phyloP scores from a whole-genome alignment of 2,113 vertebrate genomes.

The Misgurnus mizolepis region DNA sequence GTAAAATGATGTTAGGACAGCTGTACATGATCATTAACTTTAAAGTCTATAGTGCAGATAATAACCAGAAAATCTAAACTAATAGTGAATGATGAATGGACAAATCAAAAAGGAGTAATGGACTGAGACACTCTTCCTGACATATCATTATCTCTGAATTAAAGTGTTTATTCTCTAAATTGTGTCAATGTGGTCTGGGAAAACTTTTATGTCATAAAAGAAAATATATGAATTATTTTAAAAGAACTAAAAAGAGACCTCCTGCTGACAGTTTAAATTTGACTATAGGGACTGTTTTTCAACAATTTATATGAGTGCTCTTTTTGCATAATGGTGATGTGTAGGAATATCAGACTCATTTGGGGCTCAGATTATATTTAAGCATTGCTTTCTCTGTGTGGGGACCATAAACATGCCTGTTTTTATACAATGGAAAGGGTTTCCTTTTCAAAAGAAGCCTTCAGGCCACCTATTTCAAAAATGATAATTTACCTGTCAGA shows the following conservation, averaged over 20 bases:
- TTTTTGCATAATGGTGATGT: slow-evolving; percentile 53
- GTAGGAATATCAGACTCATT: slow-evolving; percentile 38
- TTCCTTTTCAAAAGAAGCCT: slow-evolving; percentile 64
- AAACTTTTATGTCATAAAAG: slow-evolving; percentile 47
- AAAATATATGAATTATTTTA: slow-evolving; percentile 49
- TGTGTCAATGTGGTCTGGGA: slow-evolving; percentile 36
- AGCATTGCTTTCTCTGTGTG: slow-evolving; percentile 66
- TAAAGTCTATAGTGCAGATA: slow-evolving; percentile 41
- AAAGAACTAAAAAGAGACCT: slow-evolving; percentile 36
- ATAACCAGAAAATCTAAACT: slow-evolving; percentile 46
- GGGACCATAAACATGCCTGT: slow-evolving; percentile 61
- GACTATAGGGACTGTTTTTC: slow-evolving; percentile 13
- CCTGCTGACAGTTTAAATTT: slow-evolving; percentile 55
- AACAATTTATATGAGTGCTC: slow-evolving; percentile 51
- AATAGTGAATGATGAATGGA: slow-evolving; percentile 53
- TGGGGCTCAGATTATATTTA: slow-evolving; percentile 64
- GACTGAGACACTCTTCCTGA: slow-evolving; percentile 45
- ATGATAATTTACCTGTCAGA: slow-evolving; percentile 78
- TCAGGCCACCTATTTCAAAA: slow-evolving; percentile 64
- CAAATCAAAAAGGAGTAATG: slow-evolving; percentile 51
- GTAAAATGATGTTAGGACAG: slow-evolving; percentile 27
- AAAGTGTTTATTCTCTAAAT: slow-evolving; percentile 39
- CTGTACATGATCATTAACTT: slow-evolving; percentile 18
- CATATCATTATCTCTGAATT: slow-evolving; percentile 47
- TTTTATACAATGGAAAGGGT: slow-evolving; percentile 68